Base-by-base conservation (phyloP, 2,888 invertebrate genomes). In the Bibio marci region DNA sequence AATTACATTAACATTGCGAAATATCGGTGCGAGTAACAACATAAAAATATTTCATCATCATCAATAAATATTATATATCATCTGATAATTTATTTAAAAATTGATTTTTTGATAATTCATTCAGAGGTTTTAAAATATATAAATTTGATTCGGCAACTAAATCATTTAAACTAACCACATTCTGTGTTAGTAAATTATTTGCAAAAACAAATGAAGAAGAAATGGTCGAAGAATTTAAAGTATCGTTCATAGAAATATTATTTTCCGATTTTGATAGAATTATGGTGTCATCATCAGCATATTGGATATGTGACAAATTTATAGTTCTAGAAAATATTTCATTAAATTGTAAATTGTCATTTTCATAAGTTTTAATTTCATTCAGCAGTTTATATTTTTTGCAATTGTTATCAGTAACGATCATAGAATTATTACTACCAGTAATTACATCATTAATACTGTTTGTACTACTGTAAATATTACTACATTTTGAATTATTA, bases 111-210 rank as follows among this genome's bases (percentile, higher is more conserved):
- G 48, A 47, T 30, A 47, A 42, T 43, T 49, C 47, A 30, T 43
- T 46, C 43, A 47, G 43, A 37, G 45, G 46, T 48, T 44, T 19
- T 46, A 45, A 38, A 46, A 45, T 25, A 43, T 44, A 25, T 50
- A 46, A 11, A 39, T 44, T 26, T 44, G 41, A 41, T 47, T 50
- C 14, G n/a, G n/a, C n/a, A n/a, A n/a, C n/a, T n/a, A 52, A 46
- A 44, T 52, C 49, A 32, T 51, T 50, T 35, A 52, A 39, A 38
- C 52, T 52, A 18, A 52, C 52, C 31, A 52, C 51, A 46, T 52
- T 48, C 32, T 48, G n/a, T n/a, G n/a, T n/a, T n/a, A n/a, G n/a
- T n/a, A n/a, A n/a, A n/a, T n/a, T n/a, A n/a, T n/a, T n/a, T n/a
- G n/a, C n/a, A n/a, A n/a, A n/a, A n/a, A n/a, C n/a, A n/a, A n/a